Evolutionary conservation across 2,888 invertebrate genomes (phyloP), one percentile per base, ranked within the genome.

Genomic region (Mythimna loreyi): DNA sequence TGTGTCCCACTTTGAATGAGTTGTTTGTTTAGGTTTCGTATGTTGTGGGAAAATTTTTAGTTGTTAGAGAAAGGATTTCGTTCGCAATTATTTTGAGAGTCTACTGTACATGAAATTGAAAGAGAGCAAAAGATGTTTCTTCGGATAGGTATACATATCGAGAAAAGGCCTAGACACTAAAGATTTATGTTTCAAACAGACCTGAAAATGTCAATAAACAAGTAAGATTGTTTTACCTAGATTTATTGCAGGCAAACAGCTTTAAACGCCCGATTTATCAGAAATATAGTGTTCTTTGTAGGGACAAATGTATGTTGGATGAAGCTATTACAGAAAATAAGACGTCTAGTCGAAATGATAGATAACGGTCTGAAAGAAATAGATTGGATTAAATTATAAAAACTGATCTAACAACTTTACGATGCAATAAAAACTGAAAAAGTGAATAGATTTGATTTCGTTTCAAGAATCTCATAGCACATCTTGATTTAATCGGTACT

Each of bases 311-410:
- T 43, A 53, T 69, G 36, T 30, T 56, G 7, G 36, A 53, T 66
- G 13, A 59, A 69, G 36, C 52, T 75, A 55, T 74, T 68, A 65
- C 43, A 56, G 61, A 65, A 62, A 79, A 56, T 62, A 77, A 56
- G 56, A 61, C n/a, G 53, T 58, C 50, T 60, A 57, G 52, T 23
- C 53, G 13, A 56, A 62, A 62, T 75, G 45, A 75, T 61, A 67
- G 61, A 65, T 57, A 61, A 36, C 53, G 47, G 61, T 61, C 63
- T 55, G 60, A 50, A 57, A 50, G n/a, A 75, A 65, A 78, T 64
- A 57, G 60, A 74, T 68, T 67, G 59, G 60, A 67, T 61, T 64
- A 43, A 74, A 61, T 67, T 67, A 50, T 60, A 53, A 60, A 63
- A 68, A 78, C 49, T 60, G 25, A 45, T 55, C 13, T 50, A 21